Conservation (phyloP, 2,113 vertebrate genomes). For the Poecilia latipinna region DNA sequence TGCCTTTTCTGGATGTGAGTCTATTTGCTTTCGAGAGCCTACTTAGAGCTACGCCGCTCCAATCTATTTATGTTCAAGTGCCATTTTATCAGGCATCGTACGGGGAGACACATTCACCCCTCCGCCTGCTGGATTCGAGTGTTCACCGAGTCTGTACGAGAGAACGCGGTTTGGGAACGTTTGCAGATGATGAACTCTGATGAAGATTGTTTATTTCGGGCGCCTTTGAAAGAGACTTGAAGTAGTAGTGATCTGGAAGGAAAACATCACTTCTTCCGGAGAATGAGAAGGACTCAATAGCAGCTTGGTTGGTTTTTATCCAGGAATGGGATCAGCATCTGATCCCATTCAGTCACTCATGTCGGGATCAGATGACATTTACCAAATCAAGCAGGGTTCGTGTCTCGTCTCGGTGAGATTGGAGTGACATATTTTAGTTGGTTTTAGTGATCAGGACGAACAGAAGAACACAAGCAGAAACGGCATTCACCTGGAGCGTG, state of each 20-base stretch:
- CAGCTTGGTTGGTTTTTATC: conserved; percentile 61
- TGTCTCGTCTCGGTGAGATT: conserved; percentile 49
- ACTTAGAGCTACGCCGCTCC: conserved; percentile 54
- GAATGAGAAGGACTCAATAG: conserved; percentile 51
- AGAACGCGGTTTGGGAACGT: conserved; percentile 39
- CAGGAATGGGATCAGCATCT: conserved; percentile 18
- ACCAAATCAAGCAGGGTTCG: conserved; percentile 62
- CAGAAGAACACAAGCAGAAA: neutral
- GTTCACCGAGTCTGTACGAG: conserved; percentile 31
- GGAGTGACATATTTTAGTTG: conserved; percentile 37
- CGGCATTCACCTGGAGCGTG: neutral
- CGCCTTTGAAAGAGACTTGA: neutral
- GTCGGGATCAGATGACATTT: conserved; percentile 29
- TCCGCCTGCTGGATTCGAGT: conserved; percentile 48
- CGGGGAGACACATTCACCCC: conserved; percentile 60
- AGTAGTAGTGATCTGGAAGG: neutral
- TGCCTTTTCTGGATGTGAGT: conserved; percentile 47
- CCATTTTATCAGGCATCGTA: conserved; percentile 59
- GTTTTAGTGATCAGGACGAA: conserved; percentile 32
- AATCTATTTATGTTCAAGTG: conserved; percentile 75
- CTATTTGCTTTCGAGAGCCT: conserved; percentile 61
- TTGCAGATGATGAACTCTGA: conserved; percentile 22
- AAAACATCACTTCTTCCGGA: conserved; percentile 44
- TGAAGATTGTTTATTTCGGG: conserved; percentile 9
- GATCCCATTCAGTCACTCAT: conserved; percentile 44